A percentile compares a stretch with the other conserved stretches of the same genome.
Evolutionary conservation across 1,140 invertebrate species (phyloP).

Genomic region (Akabosia matsudoensis): DNA sequence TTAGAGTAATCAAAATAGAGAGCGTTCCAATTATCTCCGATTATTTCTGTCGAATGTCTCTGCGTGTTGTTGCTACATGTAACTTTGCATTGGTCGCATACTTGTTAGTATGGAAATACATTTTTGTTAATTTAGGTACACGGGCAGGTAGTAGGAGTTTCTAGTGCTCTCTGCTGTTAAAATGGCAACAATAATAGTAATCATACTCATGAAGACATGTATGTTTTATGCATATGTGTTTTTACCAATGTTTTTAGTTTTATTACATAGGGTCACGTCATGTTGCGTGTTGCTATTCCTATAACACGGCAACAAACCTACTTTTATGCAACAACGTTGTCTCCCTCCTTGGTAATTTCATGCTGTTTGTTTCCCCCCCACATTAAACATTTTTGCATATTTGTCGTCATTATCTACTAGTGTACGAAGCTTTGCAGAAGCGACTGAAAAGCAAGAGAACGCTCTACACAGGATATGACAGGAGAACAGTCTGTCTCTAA

Average conservation of each 20-base stretch:
- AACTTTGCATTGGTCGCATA: no score
- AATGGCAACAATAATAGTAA: slow-evolving; percentile 6
- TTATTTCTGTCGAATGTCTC: no score
- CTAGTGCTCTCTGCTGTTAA: no score
- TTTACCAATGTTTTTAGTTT: slow-evolving; percentile 12
- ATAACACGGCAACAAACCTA: neutral
- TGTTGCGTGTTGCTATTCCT: slow-evolving; percentile 33
- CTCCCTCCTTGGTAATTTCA: neutral
- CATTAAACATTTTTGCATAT: neutral
- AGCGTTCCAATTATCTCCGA: no score
- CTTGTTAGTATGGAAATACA: no score
- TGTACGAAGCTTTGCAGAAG: neutral
- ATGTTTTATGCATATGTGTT: neutral
- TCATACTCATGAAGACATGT: neutral
- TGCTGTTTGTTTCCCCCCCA: neutral
- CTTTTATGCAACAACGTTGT: neutral
- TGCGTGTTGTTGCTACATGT: no score
- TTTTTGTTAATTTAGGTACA: no score
- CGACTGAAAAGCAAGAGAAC: no score
- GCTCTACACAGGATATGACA: no score
- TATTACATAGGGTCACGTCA: slow-evolving; percentile 39
- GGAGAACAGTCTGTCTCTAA: no score
- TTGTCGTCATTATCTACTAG: neutral
- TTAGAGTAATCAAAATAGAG: no score
- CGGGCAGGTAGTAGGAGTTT: no score